Conservation (phyloP, 2,888 invertebrate genomes). For the Melanotus villosus region DNA sequence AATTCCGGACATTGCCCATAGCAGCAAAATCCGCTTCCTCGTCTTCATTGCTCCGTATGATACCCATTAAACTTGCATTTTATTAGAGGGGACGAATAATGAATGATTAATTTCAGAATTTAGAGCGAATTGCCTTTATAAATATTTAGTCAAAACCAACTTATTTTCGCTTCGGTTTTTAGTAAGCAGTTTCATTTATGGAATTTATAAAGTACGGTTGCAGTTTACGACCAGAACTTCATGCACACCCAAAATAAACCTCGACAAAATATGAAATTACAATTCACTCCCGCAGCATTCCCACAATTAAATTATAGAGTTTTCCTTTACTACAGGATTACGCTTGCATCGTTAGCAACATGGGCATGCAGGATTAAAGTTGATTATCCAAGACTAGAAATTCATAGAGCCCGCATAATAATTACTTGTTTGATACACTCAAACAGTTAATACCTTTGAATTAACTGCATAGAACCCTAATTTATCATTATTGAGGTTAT, state of each 20-base stretch:
- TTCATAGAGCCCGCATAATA: constrained; percentile 26
- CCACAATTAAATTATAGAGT: constrained; percentile 33
- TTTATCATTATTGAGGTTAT: not conserved
- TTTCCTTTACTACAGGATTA: constrained; percentile 19
- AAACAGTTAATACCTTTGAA: constrained; percentile 19
- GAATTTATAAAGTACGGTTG: constrained; percentile 4
- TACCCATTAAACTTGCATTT: constrained; percentile 20
- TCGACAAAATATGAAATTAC: constrained; percentile 22
- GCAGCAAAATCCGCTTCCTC: constrained; percentile 20
- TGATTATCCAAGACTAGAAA: constrained; percentile 17
- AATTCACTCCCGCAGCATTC: constrained; percentile 5
- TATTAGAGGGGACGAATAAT: not conserved
- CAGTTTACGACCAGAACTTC: not conserved
- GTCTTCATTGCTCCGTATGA: constrained; percentile 10
- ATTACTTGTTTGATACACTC: constrained; percentile 18
- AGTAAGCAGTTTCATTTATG: not conserved
- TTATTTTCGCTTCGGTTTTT: not conserved
- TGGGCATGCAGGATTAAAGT: constrained; percentile 27
- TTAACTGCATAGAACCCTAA: not conserved
- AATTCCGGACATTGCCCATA: constrained; percentile 24
- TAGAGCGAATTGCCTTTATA: not conserved
- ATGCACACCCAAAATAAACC: constrained; percentile 10
- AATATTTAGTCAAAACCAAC: constrained; percentile 3
- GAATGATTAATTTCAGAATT: constrained; percentile 6
- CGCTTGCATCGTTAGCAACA: constrained; percentile 25